Evolutionary conservation across 1,140 invertebrate species (phyloP).

Genomic region (Scaptomyza graminum): DNA sequence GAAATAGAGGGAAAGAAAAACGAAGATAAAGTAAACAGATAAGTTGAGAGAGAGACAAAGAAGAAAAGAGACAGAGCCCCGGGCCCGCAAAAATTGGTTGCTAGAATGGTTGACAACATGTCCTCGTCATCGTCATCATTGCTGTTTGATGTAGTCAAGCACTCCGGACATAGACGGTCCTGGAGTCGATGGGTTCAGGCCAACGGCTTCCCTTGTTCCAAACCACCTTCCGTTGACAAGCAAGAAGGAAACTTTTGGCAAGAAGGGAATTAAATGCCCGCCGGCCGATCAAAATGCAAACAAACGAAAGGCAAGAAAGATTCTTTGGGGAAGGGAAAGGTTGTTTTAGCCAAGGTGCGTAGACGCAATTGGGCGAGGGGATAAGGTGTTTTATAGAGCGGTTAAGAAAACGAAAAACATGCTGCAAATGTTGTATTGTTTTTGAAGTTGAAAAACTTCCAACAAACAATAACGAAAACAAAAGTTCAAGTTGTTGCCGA

Average conservation of each 20-base stretch:
- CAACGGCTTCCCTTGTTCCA: conserved; percentile 36
- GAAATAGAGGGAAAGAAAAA: neutral
- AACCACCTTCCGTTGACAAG: conserved; percentile 56
- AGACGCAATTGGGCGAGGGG: neutral
- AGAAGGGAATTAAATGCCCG: conserved; percentile 53
- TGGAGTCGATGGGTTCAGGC: conserved; percentile 22
- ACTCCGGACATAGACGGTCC: conserved; percentile 33
- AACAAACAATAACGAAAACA: conserved; percentile 28
- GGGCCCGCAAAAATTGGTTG: conserved; percentile 50
- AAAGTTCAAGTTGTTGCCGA: conserved; percentile 53
- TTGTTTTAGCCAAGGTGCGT: neutral
- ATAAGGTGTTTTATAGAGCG: conserved; percentile 17
- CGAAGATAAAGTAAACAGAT: neutral
- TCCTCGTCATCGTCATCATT: conserved; percentile 16
- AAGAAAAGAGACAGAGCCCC: neutral
- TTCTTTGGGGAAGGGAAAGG: neutral
- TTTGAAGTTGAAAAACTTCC: conserved; percentile 39
- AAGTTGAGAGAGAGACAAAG: neutral
- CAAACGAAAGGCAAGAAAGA: conserved; percentile 31
- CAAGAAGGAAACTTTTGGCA: conserved; percentile 49
- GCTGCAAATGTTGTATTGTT: conserved; percentile 57
- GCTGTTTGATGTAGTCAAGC: conserved; percentile 47
- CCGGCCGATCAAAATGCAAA: conserved; percentile 47
- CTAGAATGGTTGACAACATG: conserved; percentile 59
- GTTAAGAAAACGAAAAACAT: conserved; percentile 38